Percentiles rank a stretch among this genome's conserved stretches.
Conservation (phyloP, 1,140 invertebrate species). For the Lordiphosa stackelbergi region DNA sequence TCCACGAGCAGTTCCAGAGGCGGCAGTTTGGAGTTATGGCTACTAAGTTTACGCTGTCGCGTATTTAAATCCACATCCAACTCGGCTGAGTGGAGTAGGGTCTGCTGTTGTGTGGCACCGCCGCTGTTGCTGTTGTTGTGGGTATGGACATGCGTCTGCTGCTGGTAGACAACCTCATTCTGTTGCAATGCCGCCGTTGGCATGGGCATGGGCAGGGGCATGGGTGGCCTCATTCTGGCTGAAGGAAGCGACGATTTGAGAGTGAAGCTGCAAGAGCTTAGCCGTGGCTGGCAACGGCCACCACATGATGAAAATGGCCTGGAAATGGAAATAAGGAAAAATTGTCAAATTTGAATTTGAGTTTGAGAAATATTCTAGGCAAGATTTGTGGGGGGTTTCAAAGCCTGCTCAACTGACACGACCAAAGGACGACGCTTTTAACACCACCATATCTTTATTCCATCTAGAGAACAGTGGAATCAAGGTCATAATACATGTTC, state of each 20-base stretch:
- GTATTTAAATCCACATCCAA: constrained; percentile 5
- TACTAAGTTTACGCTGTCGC: constrained; percentile 2
- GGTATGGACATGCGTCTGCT: constrained; percentile 33
- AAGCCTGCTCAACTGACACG: too few species aligned
- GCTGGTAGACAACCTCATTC: constrained; percentile 52
- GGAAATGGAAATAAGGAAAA: background rate
- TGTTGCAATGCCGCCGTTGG: constrained; percentile 54
- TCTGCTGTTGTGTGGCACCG: constrained; percentile 9
- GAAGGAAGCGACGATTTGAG: background rate
- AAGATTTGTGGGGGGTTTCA: too few species aligned
- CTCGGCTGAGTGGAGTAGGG: constrained; percentile 6
- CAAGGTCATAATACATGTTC: too few species aligned
- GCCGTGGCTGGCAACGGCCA: constrained; percentile 47
- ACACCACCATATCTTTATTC: too few species aligned
- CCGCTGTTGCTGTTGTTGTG: constrained; percentile 22
- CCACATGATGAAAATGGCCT: constrained; percentile 43
- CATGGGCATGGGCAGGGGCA: constrained; percentile 34
- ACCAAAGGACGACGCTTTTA: too few species aligned
- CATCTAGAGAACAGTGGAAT: too few species aligned
- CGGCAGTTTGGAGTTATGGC: constrained; percentile 46
- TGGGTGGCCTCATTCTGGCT: constrained; percentile 61
- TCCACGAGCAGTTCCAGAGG: constrained; percentile 63
- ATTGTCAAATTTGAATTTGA: too few species aligned
- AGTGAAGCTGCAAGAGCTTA: constrained; percentile 33
- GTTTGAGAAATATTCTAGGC: too few species aligned